These are phyloP conservation scores for Plusia festucae DNA, from an alignment of 2,888 invertebrate species.

Conservation along the genomic window DNA sequence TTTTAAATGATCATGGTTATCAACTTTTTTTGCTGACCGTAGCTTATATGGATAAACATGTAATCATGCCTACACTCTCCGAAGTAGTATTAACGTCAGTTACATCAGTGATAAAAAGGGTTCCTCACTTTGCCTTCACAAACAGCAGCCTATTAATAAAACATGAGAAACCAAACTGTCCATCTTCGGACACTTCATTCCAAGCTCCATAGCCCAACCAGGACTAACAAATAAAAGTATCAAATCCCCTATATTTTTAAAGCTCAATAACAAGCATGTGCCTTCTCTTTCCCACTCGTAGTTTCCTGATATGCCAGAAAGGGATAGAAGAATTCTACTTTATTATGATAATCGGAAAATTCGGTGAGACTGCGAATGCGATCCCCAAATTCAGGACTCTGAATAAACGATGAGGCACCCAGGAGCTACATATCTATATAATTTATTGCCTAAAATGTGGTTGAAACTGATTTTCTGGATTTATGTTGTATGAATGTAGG, in stretches of 20 bases:
- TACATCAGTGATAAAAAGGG: constrained; percentile 1
- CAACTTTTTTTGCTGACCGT: too few species aligned
- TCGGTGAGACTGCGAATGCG: constrained; percentile 75
- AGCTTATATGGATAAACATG: not conserved
- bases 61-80: not conserved
- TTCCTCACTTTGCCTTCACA: constrained; percentile 7
- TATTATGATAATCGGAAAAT: constrained; percentile 85
- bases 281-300: constrained; percentile 15
- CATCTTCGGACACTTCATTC: constrained; percentile 31
- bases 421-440: constrained; percentile 69
- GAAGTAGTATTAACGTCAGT: not conserved
- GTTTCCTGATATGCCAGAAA: constrained; percentile 30
- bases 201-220: constrained; percentile 30
- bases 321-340: constrained; percentile 71
- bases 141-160: constrained; percentile 30
- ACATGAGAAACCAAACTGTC: constrained; percentile 38
- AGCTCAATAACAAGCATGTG: constrained; percentile 46
- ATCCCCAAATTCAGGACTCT: constrained; percentile 69
- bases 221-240: constrained; percentile 51
- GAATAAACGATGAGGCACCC: constrained; percentile 81
- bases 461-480: constrained; percentile 60
- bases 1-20: too few species aligned
- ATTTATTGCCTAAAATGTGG: constrained; percentile 65
- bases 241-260: constrained; percentile 52
- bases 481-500: constrained; percentile 43